These are phyloP conservation scores for Coelinius sp. DNA, from an alignment of 2,888 invertebrate species.

Conservation along the genomic window DNA sequence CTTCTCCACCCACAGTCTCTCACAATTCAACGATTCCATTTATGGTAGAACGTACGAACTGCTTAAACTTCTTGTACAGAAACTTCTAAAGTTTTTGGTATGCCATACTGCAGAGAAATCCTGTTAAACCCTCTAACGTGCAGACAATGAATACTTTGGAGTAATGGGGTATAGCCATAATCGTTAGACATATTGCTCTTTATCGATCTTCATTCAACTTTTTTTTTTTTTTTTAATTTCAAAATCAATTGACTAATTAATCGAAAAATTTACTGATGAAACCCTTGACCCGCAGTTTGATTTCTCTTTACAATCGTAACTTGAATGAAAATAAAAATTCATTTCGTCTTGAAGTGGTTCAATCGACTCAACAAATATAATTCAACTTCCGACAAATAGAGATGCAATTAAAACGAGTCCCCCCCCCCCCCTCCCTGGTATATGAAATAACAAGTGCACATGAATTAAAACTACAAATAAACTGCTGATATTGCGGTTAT, in stretches of 20 bases:
- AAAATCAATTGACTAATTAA: too few species aligned
- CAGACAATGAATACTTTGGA: background rate
- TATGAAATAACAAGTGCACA: background rate
- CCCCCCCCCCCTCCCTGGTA: background rate
- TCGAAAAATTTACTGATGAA: background rate
- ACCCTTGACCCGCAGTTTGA: background rate
- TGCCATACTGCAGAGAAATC: constrained; percentile 14
- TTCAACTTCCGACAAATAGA: background rate
- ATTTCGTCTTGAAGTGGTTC: constrained; percentile 5
- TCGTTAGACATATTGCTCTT: background rate
- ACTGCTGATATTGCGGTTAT: background rate
- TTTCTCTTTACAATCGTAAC: background rate
- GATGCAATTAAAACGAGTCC: constrained; percentile 1
- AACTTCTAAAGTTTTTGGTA: constrained; percentile 5
- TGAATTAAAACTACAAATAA: background rate
- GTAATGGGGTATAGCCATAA: background rate
- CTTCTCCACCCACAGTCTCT: constrained; percentile 1
- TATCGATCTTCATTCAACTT: background rate
- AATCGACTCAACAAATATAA: background rate
- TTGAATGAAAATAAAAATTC: background rate
- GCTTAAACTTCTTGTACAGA: constrained; percentile 29
- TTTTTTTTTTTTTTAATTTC: too few species aligned
- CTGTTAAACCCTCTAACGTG: background rate
- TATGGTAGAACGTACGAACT: constrained; percentile 17
- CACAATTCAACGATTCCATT: constrained; percentile 8